A percentile compares a stretch with the other conserved stretches of the same genome.
These are phyloP conservation scores for Cryptotis parvus DNA, from an alignment of 2,113 vertebrate species.

Conservation along the genomic window DNA sequence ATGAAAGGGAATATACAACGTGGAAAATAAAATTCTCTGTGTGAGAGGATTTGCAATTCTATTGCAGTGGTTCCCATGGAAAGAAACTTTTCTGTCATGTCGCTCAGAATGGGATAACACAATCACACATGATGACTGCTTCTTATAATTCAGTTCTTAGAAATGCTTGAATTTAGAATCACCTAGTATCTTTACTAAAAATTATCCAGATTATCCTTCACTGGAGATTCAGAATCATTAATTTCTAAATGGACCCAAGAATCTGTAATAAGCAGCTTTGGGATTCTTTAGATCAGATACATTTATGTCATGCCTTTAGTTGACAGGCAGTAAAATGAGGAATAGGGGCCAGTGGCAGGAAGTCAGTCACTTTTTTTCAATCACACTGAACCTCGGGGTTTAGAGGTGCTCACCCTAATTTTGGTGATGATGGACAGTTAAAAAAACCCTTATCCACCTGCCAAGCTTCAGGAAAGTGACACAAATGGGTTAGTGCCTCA, in stretches of 20 bases:
- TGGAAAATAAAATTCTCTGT: not conserved
- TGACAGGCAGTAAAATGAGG: not conserved
- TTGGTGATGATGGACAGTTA: not conserved
- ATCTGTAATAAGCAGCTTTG: not conserved
- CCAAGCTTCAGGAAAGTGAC: not conserved
- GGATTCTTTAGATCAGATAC: slow-evolving; percentile 5
- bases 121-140: slow-evolving; percentile 28
- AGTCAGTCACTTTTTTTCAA: not conserved
- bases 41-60: slow-evolving; percentile 42
- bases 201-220: not conserved
- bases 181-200: not conserved
- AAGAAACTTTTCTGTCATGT: slow-evolving; percentile 42
- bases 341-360: not conserved
- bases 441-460: not conserved
- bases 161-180: slow-evolving; percentile 17
- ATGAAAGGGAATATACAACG: slow-evolving; percentile 46
- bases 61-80: not conserved
- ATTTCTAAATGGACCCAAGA: not conserved
- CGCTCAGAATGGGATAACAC: slow-evolving; percentile 58
- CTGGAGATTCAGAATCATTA: not conserved
- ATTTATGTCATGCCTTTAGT: not conserved
- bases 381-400: not conserved
- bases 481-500: fast-evolving
- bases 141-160: not conserved
- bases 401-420: not conserved